Base-by-base conservation (phyloP, 2,888 invertebrate species). In the Monopis laevigella region DNA sequence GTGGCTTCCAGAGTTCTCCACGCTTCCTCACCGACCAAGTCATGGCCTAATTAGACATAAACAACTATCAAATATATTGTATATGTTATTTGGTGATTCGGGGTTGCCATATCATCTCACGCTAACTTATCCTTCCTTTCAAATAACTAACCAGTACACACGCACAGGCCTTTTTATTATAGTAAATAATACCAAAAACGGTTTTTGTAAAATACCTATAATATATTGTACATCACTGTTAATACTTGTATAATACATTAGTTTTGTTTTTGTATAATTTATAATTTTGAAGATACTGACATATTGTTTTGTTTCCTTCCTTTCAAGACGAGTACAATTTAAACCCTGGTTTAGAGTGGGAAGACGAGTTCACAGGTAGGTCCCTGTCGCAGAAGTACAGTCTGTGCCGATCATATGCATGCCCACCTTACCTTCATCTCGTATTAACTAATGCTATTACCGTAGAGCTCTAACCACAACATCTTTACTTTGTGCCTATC, bases 341-440 rank as follows among this genome's bases (percentile, higher is more conserved):
- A 90, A 94, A 94, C 90, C 94, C 94, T 88, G 93, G 93, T 92
- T 94, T 96, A 94, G 96, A 96, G 87, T 96, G 96, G 96, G 96
- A 96, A 90, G 96, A 96, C 93, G 96, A 96, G 87, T 96, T 96
- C 86, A 93, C 95, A 96, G 95, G 96, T 96, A 96, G 93, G 95
- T 91, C n/a, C n/a, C n/a, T n/a, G n/a, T n/a, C n/a, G n/a, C n/a
- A n/a, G n/a, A n/a, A n/a, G n/a, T n/a, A n/a, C n/a, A n/a, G n/a
- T n/a, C n/a, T n/a, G n/a, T n/a, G n/a, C n/a, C n/a, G n/a, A n/a
- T n/a, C n/a, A n/a, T n/a, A n/a, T n/a, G n/a, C n/a, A n/a, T n/a
- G n/a, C n/a, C n/a, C n/a, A n/a, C 11, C 13, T 41, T 51, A 47
- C 53, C 55, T 58, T 56, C 54, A 56, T 62, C 58, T n/a, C n/a